A percentile compares a stretch with the other conserved stretches of the same genome.
These are phyloP conservation scores for Rhinogobio ventralis DNA, from an alignment of 2,797 vertebrate species.

Conservation along the genomic window DNA sequence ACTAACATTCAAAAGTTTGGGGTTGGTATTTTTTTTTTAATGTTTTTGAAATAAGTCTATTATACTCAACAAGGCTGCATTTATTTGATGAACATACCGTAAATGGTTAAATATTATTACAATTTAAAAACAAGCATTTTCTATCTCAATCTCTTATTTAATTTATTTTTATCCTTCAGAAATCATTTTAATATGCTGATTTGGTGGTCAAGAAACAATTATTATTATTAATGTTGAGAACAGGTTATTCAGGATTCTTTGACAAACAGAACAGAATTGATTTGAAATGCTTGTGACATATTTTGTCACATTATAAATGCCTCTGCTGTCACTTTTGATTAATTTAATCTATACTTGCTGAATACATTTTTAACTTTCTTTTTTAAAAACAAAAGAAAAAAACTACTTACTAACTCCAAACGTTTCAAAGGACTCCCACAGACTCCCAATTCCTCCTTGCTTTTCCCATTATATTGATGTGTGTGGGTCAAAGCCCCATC, in stretches of 20 bases:
- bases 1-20: neutral
- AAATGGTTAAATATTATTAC: neutral
- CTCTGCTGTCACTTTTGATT: neutral
- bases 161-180: neutral
- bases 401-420: neutral
- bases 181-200: neutral
- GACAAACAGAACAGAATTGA: neutral
- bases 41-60: neutral
- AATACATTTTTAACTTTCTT: neutral
- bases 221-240: neutral
- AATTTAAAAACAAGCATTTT: neutral
- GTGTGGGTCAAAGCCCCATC: neutral
- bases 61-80: neutral
- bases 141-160: neutral
- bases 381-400: neutral
- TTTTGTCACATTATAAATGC: neutral
- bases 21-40: neutral
- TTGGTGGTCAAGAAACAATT: neutral
- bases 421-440: neutral
- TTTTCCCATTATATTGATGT: constrained; percentile 1
- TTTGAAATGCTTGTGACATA: neutral
- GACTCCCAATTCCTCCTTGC: neutral
- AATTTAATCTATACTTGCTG: neutral
- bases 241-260: neutral
- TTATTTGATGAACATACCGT: neutral